Conservation (phyloP, 1,140 invertebrate genomes). For the Thereuonema tuberculata region DNA sequence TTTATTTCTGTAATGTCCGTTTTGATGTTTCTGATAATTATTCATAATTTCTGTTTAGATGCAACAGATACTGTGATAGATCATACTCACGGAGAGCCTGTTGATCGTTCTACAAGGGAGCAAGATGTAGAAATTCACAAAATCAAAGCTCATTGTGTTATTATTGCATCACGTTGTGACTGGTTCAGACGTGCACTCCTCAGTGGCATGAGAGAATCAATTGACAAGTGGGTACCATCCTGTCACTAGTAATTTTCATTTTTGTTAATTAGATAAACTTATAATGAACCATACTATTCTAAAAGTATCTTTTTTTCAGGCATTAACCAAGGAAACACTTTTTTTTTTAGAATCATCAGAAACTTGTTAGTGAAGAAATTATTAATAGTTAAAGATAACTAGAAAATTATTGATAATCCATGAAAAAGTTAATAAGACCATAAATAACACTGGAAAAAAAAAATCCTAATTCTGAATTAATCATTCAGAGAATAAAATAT, state of each 20-base stretch:
- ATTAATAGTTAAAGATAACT: too few relatives aligned
- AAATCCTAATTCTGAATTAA: too few relatives aligned
- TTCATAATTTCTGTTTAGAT: conserved; percentile 22
- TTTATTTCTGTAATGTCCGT: neutral
- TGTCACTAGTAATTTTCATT: neutral
- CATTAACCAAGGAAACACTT: neutral
- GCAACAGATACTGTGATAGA: conserved; percentile 30
- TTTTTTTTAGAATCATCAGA: too few relatives aligned
- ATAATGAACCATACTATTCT: too few relatives aligned
- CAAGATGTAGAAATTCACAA: conserved; percentile 23
- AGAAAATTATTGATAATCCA: too few relatives aligned
- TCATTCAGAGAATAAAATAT: too few relatives aligned
- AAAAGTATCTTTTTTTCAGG: conserved; percentile 4
- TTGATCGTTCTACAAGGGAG: conserved; percentile 17
- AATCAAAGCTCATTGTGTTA: conserved; percentile 45
- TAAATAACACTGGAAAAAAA: too few relatives aligned
- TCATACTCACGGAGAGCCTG: conserved; percentile 25
- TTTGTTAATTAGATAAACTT: neutral
- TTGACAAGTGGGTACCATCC: conserved; percentile 45
- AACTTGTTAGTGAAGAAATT: too few relatives aligned
- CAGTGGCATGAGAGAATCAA: conserved; percentile 54
- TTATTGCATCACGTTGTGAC: conserved; percentile 49
- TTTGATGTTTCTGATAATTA: too few relatives aligned
- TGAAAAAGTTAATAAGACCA: too few relatives aligned
- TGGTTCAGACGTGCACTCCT: conserved; percentile 52